These are phyloP conservation scores for Eupithecia subumbrata DNA, from an alignment of 2,888 invertebrate genomes.

Conservation along the genomic window DNA sequence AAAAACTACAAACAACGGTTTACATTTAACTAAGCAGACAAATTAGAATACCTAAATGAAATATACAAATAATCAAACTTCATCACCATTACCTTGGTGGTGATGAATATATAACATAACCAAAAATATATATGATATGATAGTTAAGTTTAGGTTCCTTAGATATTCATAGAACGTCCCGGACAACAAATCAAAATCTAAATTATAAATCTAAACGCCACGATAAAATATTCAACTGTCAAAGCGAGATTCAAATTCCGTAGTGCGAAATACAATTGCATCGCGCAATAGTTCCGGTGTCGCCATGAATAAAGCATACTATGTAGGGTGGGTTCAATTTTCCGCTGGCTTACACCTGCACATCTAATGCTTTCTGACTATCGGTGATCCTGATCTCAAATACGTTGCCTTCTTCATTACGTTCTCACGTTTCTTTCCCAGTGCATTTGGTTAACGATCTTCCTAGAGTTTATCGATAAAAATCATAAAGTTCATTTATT, in stretches of 20 bases:
- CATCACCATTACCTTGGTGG: no score
- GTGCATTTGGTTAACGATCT: not conserved
- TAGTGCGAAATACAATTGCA: conserved; percentile 66
- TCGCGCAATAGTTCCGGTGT: conserved; percentile 54
- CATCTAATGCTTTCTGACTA: conserved; percentile 59
- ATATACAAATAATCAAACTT: no score
- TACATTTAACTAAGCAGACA: no score
- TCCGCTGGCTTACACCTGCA: conserved; percentile 62
- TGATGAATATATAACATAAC: no score
- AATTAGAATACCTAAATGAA: no score
- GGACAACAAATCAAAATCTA: conserved; percentile 20
- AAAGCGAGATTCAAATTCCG: conserved; percentile 61
- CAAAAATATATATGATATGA: not conserved
- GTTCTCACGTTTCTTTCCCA: not conserved
- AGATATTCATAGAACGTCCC: not conserved
- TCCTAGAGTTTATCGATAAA: not conserved
- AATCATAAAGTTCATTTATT: not conserved
- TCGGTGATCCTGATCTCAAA: conserved; percentile 24
- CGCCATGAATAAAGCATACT: conserved; percentile 72
- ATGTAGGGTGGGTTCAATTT: conserved; percentile 67
- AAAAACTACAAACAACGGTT: no score
- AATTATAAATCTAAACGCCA: conserved; percentile 39
- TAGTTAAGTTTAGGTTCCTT: not conserved
- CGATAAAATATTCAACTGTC: conserved; percentile 59
- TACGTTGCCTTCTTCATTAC: not conserved